phyloP scores from a whole-genome alignment of 2,797 vertebrate species.

The Chelidonichthys spinosus region DNA sequence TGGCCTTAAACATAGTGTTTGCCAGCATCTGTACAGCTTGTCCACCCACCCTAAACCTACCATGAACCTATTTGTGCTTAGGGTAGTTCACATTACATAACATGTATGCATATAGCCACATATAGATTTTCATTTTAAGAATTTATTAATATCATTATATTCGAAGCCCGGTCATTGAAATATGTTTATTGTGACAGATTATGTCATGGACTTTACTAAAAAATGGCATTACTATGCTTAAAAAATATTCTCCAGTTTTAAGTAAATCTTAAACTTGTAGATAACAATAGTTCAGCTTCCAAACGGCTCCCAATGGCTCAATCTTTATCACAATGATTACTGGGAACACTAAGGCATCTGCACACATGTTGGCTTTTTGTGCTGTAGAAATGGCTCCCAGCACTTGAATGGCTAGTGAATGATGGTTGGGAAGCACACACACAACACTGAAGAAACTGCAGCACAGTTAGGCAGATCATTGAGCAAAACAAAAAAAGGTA shows the following conservation, averaged over 20 bases:
- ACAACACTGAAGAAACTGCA: conserved; percentile 33
- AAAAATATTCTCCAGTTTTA: conserved; percentile 18
- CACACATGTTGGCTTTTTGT: conserved; percentile 61
- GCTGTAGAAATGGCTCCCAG: conserved; percentile 49
- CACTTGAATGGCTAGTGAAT: conserved; percentile 53
- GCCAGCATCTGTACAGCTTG: neutral
- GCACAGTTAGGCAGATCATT: conserved; percentile 40
- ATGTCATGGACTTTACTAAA: neutral
- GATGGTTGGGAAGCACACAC: conserved; percentile 40
- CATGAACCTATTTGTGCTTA: neutral
- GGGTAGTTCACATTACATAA: neutral
- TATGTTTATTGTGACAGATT: neutral
- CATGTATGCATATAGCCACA: neutral
- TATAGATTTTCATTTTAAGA: neutral
- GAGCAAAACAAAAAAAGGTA: conserved; percentile 41
- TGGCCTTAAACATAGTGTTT: neutral
- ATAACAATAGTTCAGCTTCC: conserved; percentile 45
- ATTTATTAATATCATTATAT: conserved; percentile 12
- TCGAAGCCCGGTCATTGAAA: neutral
- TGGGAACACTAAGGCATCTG: conserved; percentile 52
- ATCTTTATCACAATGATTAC: conserved; percentile 65
- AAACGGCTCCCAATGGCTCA: conserved; percentile 49
- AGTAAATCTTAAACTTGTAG: conserved; percentile 33
- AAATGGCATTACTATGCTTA: neutral
- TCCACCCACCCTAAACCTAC: neutral